Evolutionary conservation across 1,140 invertebrate genomes (phyloP), one percentile per base, ranked within the genome.

Genomic region (Hestina assimilis): DNA sequence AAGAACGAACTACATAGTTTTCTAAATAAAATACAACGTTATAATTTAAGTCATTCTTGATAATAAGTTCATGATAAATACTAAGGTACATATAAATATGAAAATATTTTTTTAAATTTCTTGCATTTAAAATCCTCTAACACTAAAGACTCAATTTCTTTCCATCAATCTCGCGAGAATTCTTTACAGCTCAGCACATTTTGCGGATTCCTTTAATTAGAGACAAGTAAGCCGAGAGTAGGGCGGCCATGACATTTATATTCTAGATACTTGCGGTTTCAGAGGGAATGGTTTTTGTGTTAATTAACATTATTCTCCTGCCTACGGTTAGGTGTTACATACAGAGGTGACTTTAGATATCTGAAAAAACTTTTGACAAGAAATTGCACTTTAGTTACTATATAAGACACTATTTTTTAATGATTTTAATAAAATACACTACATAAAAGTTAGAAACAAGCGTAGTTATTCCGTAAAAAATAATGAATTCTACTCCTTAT

Each of bases 191-290:
- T 47, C 29, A 33, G 28, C 45, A 47, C 29, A 47, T 33, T 31
- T 20, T 21, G 29, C 17, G 45, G 20, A 21, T 48, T 47, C 45
- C 45, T 47, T 50, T 50, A 50, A 50, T 50, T 50, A 50, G 14
- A 50, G 14, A 50, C 47, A 50, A 33, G 47, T 57, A 57, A 50
- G 42, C 17, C 31, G 31, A 48, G 33, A 24, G 47, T 43, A 45
- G 9, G 35, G 35, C 33, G 28, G 31, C 48, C 63, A 55, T 67
- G 67, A 67, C 64, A 55, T 62, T 67, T 59, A 55, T 50, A 53
- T 67, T 63, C 55, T 21, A 50, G 45, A 52, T 54, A 58, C 56
- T 51, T 42, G 54, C 38, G 54, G 52, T 45, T 42, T 43, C 29
- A 19, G 33, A 20, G 53, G 47, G 23, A 56, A 56, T 41, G 43